Evolutionary conservation across 2,797 vertebrate species (phyloP).

Genomic region (Calcarius lapponicus): DNA sequence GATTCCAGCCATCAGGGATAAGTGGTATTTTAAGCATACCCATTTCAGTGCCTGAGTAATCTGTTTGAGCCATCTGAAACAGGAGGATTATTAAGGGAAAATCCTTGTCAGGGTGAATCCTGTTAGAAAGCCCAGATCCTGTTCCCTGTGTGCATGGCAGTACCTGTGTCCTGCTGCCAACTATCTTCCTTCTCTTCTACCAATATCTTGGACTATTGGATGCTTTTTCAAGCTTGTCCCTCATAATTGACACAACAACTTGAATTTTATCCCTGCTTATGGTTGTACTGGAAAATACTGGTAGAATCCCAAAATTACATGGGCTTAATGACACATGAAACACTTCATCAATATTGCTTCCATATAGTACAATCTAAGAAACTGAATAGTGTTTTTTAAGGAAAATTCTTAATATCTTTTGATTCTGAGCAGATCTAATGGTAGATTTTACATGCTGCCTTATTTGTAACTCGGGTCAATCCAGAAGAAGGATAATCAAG

Average conservation of each 20-base stretch:
- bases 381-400: background rate
- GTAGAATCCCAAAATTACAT: background rate
- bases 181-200: background rate
- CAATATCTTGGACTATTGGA: rapidly evolving
- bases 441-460: background rate
- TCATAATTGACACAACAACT: background rate
- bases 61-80: background rate
- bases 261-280: background rate
- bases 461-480: background rate
- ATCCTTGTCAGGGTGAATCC: background rate
- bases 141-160: background rate
- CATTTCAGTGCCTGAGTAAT: background rate
- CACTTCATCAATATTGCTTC: background rate
- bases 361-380: background rate
- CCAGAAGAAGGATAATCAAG: background rate
- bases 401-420: background rate
- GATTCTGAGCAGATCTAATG: background rate
- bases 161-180: background rate
- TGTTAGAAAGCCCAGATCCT: background rate
- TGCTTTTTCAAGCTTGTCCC: background rate
- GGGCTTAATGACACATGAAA: background rate
- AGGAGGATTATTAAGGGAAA: background rate
- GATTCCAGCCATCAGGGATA: background rate
- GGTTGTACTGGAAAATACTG: background rate
- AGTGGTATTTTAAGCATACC: background rate